Percentiles rank a stretch among this genome's conserved stretches.
Evolutionary conservation across 2,113 vertebrate genomes (phyloP).

Genomic region (Pycnonotus jocosus): DNA sequence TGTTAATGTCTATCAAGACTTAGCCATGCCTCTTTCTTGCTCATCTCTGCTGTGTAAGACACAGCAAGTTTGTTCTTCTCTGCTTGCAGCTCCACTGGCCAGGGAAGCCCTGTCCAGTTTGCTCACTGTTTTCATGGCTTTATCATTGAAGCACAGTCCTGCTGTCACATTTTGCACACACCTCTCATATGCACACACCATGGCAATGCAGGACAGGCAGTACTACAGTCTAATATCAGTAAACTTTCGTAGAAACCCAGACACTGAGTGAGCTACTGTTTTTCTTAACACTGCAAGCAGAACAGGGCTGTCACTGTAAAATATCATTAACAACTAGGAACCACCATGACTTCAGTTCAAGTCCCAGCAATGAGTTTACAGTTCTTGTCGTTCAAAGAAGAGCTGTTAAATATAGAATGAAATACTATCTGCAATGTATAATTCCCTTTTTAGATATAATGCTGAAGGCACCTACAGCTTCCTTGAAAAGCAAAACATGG

Average conservation of each 20-base stretch:
- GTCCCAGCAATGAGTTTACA: background rate
- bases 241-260: background rate
- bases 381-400: slow-evolving; percentile 15
- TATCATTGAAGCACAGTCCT: background rate
- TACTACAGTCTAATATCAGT: background rate
- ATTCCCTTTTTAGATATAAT: slow-evolving; percentile 9
- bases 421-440: slow-evolving; percentile 22
- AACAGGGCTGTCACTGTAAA: slow-evolving; percentile 15
- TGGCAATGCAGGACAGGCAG: background rate
- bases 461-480: slow-evolving; percentile 7
- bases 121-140: background rate
- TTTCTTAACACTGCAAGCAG: background rate
- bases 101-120: background rate
- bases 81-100: background rate
- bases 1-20: background rate
- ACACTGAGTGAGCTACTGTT: background rate
- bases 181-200: background rate
- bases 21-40: background rate
- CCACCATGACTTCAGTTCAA: background rate
- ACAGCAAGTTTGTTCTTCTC: background rate
- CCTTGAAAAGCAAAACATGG: background rate
- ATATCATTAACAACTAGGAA: slow-evolving; percentile 7
- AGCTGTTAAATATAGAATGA: slow-evolving; percentile 28
- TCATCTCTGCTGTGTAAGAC: background rate
- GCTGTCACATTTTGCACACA: background rate